Evolutionary conservation across 2,888 invertebrate genomes (phyloP).

Genomic region (Oligia latruncula): DNA sequence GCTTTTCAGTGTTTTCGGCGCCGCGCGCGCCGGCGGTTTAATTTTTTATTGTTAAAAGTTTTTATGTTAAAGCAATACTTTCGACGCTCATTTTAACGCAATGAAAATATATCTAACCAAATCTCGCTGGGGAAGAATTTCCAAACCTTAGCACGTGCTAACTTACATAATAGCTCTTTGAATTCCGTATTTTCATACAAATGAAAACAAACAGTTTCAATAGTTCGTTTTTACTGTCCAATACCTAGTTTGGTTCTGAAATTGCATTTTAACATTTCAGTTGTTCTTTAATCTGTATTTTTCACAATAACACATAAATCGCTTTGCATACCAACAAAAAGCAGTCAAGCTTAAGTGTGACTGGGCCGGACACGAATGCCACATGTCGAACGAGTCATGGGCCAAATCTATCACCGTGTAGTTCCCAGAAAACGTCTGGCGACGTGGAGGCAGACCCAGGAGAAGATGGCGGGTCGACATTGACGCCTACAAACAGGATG

Average conservation of each 20-base stretch:
- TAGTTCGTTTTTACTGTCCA: background rate
- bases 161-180: slow-evolving; percentile 29
- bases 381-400: background rate
- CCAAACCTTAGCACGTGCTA: slow-evolving; percentile 17
- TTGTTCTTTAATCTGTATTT: background rate
- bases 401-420: background rate
- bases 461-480: background rate
- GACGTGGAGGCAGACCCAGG: background rate
- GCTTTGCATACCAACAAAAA: background rate
- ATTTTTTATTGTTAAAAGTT: too few species aligned
- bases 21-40: too few species aligned
- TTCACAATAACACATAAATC: background rate
- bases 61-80: slow-evolving; percentile 16
- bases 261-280: background rate
- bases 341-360: background rate
- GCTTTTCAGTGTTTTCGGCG: too few species aligned
- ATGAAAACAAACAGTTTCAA: slow-evolving; percentile 16
- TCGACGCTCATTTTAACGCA: slow-evolving; percentile 8
- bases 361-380: background rate
- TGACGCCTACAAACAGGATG: background rate
- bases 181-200: slow-evolving; percentile 12
- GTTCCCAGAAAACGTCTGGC: background rate
- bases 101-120: slow-evolving; percentile 32
- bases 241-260: background rate
- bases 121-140: slow-evolving; percentile 11